phyloP scores from a whole-genome alignment of 2,113 vertebrate genomes.

The Equus przewalskii region DNA sequence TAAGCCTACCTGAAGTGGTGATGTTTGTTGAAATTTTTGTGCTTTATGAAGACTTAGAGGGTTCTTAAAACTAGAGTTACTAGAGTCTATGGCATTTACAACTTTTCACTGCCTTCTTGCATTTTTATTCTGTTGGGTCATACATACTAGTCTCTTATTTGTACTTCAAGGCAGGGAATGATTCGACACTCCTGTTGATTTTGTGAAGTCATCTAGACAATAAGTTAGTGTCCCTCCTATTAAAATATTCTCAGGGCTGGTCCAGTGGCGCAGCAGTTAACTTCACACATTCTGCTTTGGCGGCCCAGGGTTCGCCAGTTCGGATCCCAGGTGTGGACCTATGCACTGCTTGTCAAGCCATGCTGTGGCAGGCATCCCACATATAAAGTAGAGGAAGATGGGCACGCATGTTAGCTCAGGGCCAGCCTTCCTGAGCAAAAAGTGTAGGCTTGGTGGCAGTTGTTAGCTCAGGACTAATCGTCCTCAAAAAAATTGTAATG shows the following conservation, averaged over 20 bases:
- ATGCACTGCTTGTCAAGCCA: too few species aligned
- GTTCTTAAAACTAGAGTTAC: neutral
- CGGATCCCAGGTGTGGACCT: too few species aligned
- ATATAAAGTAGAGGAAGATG: too few species aligned
- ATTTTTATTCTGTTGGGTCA: neutral
- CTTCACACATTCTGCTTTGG: too few species aligned
- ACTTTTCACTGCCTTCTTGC: neutral
- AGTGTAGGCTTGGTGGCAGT: too few species aligned
- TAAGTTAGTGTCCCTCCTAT: neutral
- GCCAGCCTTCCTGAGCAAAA: too few species aligned
- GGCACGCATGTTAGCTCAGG: too few species aligned
- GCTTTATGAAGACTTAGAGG: neutral
- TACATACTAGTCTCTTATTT: neutral
- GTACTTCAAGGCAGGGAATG: neutral
- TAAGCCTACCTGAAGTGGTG: neutral
- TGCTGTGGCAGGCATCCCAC: too few species aligned
- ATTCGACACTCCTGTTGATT: neutral
- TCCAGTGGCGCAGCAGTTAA: too few species aligned
- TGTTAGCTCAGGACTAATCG: too few species aligned
- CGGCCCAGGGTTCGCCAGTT: too few species aligned
- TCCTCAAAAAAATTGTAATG: neutral
- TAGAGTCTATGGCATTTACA: neutral
- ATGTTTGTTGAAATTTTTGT: neutral
- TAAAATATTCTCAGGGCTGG: neutral
- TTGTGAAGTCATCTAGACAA: neutral